Evolutionary conservation across 2,888 invertebrate genomes (phyloP).

Genomic region (Autographa pulchrina): DNA sequence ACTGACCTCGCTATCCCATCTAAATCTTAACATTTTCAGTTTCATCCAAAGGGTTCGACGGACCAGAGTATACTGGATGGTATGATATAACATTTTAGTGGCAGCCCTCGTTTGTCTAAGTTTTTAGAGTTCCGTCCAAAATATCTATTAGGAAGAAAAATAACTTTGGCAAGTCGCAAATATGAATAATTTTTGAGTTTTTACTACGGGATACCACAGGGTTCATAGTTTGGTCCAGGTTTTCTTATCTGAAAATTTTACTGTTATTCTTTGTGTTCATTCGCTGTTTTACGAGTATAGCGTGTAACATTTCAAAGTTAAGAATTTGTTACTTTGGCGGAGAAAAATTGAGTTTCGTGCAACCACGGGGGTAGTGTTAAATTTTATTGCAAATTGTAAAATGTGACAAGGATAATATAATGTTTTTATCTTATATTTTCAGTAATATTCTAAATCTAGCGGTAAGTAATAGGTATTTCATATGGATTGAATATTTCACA

Average conservation of each 20-base stretch:
- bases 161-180: slow-evolving; percentile 39
- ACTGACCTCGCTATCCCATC: slow-evolving; percentile 42
- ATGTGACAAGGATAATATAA: neutral
- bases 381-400: slow-evolving; percentile 3
- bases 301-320: slow-evolving; percentile 1
- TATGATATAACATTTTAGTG: slow-evolving; percentile 44
- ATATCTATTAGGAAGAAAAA: slow-evolving; percentile 53
- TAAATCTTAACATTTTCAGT: slow-evolving; percentile 21
- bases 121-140: slow-evolving; percentile 50
- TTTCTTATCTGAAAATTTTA: slow-evolving; percentile 44
- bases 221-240: slow-evolving; percentile 28
- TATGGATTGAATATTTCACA: neutral
- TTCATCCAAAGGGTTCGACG: slow-evolving; percentile 34
- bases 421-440: neutral
- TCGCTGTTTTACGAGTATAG: slow-evolving; percentile 17
- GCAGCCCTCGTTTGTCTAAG: slow-evolving; percentile 37
- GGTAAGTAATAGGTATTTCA: neutral
- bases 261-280: slow-evolving; percentile 26
- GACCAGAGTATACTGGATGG: slow-evolving; percentile 47
- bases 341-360: neutral
- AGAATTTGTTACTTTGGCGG: neutral
- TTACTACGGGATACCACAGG: slow-evolving; percentile 29
- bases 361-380: neutral
- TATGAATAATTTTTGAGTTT: slow-evolving; percentile 43
- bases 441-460: neutral